phyloP scores from a whole-genome alignment of 2,797 vertebrate genomes.

The Scleropages formosus region DNA sequence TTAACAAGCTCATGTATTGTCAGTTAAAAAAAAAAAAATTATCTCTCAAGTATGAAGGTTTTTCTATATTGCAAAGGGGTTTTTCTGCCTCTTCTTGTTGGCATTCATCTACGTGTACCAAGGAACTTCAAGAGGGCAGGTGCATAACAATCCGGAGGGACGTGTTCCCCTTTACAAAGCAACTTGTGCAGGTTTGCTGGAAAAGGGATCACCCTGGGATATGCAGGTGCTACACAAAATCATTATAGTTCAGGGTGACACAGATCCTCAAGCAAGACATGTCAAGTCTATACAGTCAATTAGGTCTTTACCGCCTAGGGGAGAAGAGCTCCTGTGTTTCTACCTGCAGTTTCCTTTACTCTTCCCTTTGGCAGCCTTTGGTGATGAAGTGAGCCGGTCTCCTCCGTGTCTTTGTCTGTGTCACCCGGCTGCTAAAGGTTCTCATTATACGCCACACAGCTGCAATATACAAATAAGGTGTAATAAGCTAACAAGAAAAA shows the following conservation, averaged over 20 bases:
- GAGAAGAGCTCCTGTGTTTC: constrained; percentile 30
- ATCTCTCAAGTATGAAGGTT: background rate
- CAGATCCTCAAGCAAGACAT: constrained; percentile 35
- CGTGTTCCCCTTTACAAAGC: background rate
- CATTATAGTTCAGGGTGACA: constrained; percentile 46
- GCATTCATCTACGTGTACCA: background rate
- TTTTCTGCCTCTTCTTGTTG: background rate
- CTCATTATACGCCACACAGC: background rate
- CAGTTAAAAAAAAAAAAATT: too few species aligned
- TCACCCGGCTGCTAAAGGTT: background rate
- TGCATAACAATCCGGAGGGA: constrained; percentile 3
- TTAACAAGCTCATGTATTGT: background rate
- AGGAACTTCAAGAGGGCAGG: background rate
- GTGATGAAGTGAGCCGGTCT: constrained; percentile 14
- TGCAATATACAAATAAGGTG: background rate
- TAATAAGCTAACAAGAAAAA: background rate
- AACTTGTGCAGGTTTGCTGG: background rate
- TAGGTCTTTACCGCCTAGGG: constrained; percentile 48
- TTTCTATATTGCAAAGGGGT: background rate
- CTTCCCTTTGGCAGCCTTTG: constrained; percentile 26
- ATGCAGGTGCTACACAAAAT: background rate
- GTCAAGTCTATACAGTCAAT: constrained; percentile 55
- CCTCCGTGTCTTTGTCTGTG: background rate
- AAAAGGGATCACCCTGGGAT: background rate
- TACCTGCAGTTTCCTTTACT: constrained; percentile 29